Percentiles rank a stretch among this genome's conserved stretches.
Evolutionary conservation across 2,113 vertebrate genomes (phyloP).

Genomic region (Kryptolebias marmoratus): DNA sequence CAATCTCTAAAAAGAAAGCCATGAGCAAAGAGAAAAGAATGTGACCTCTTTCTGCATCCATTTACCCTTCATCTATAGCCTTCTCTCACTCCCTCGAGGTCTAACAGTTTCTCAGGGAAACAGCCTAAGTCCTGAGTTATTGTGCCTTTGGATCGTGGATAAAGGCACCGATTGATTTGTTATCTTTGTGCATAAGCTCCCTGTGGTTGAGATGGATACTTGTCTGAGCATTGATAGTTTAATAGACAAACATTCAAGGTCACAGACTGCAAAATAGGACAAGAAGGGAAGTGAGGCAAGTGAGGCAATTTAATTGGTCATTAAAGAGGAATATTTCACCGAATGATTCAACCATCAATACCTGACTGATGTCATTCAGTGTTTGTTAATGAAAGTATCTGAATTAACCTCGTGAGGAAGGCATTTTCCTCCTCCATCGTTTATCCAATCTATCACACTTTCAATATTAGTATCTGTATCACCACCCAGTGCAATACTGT

Average conservation of each 20-base stretch:
- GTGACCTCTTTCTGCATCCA: constrained; percentile 59
- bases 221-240: constrained; percentile 57
- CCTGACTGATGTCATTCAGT: neutral
- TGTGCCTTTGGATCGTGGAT: constrained; percentile 69
- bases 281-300: constrained; percentile 16
- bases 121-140: constrained; percentile 61
- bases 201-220: constrained; percentile 59
- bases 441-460: constrained; percentile 17
- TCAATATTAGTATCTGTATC: constrained; percentile 12
- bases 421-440: neutral
- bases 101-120: constrained; percentile 50
- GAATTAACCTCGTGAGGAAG: neutral
- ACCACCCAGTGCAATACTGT: neutral
- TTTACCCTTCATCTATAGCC: constrained; percentile 62
- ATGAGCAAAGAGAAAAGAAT: constrained; percentile 19
- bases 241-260: constrained; percentile 74
- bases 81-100: constrained; percentile 48
- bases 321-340: neutral
- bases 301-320: constrained; percentile 28
- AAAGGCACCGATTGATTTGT: constrained; percentile 77
- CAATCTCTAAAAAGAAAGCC: neutral
- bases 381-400: neutral
- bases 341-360: neutral
- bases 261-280: constrained; percentile 39
- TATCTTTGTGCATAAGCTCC: constrained; percentile 69